Base-by-base conservation (phyloP, 2,797 vertebrate species). In the Melanotaenia parkinsoni region DNA sequence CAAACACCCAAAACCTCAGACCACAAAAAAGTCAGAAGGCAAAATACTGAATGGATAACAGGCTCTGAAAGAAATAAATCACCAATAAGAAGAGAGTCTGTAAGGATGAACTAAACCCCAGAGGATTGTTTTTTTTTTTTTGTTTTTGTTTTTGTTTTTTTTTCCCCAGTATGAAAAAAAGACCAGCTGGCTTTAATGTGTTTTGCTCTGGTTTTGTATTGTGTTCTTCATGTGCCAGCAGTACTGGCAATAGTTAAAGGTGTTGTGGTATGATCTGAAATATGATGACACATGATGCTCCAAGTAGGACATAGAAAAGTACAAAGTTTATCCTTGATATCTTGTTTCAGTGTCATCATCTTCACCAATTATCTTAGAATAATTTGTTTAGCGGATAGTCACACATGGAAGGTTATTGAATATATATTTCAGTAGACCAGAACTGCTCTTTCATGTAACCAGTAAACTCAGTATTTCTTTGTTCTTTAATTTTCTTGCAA, bases 131-230 rank as follows among this genome's bases (percentile, higher is more conserved):
- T 79, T 77, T 6, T 2, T 0, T 79, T 3, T 28, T 28, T 28
- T 28, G 26, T 28, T 28, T 28, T 28, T 28, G 1, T 28, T 28
- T 28, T 28, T 28, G 1, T 3, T 28, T 28, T 28, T 28, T 28
- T 28, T 28, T 28, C 3, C 28, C 28, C 28, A 28, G 28, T 28
- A 28, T 28, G 40, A 66, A 61, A 74, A 82, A 87, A 71, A 83
- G 83, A 80, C 68, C 70, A 77, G 63, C 72, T 76, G 74, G 69
- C 80, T 69, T 88, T 85, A 79, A 88, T 86, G 86, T 78, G 77
- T 86, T 90, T 86, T 87, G 75, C 77, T 88, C 81, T 79, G 77
- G 70, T 83, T 86, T 81, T 83, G 64, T 80, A 43, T 43, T 81
- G 30, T 63, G 81, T 77, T 85, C 73, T 79, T 82, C 65, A 47